These are phyloP conservation scores for Sakesphorus luctuosus DNA, from an alignment of 2,113 vertebrate species.

Conservation along the genomic window DNA sequence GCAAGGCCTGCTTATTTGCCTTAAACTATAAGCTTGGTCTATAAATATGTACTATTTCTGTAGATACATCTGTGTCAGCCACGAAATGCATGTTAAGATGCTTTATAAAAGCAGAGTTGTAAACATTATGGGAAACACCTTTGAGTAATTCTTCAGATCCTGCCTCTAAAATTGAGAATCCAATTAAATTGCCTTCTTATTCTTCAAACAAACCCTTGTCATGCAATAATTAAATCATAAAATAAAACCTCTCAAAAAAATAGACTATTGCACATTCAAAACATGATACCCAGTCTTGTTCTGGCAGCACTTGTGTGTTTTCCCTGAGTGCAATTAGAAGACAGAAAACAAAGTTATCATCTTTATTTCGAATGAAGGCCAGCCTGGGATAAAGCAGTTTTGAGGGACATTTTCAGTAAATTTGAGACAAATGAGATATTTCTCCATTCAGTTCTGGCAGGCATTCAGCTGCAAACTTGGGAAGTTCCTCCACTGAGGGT, in stretches of 20 bases:
- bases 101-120: not conserved
- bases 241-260: not conserved
- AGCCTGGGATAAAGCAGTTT: not conserved
- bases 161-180: not conserved
- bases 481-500: not conserved
- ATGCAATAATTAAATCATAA: slow-evolving; percentile 1
- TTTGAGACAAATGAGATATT: not conserved
- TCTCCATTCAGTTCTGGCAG: not conserved
- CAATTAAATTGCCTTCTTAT: not conserved
- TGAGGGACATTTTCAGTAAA: not conserved
- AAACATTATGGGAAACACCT: not conserved
- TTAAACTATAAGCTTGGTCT: slow-evolving; percentile 1
- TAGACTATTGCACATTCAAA: not conserved
- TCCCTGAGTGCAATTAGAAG: not conserved
- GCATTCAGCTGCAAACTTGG: not conserved
- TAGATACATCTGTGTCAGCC: not conserved
- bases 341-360: not conserved
- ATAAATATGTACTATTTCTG: slow-evolving; percentile 8
- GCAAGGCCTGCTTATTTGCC: slow-evolving; percentile 1
- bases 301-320: not conserved
- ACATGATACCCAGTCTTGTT: not conserved
- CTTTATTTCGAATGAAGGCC: not conserved
- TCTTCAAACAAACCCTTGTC: not conserved
- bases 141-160: slow-evolving; percentile 17
- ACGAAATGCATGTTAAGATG: not conserved